Evolutionary conservation across 1,140 invertebrate species (phyloP), one percentile per base, ranked within the genome.

Genomic region (Trissolcus basalis): DNA sequence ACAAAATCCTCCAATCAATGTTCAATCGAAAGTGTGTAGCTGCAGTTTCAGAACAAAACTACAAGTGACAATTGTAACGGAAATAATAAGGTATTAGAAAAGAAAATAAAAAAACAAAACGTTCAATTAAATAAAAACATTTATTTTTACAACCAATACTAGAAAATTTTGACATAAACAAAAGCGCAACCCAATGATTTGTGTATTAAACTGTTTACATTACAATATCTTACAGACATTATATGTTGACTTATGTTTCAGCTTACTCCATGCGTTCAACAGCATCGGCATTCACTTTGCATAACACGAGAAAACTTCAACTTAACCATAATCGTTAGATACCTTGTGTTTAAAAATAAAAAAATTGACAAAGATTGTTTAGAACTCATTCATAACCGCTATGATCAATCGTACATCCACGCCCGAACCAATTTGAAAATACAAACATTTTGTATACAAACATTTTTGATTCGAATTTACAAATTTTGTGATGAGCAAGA

Each of bases 11-110:
- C 6, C 88, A 91, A 45, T 94, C 96, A 8, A 91, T 94, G 70
- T 86, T 99, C 33, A 94, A 97, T 64, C 97, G 97, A 85, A 99
- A 99, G 90, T 99, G 97, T 79, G 93, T 67, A 47, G 14, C 51
- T 14, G n/a, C 70, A 7, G 70, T 73, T 5, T 14, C 99, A 16
- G 95, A 97, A 64, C 97, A 97, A 85, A 99, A 99, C 90, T 99
- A 97, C 78, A 93, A 90, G 88, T 88, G 95, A 11, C 93, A 96
- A n/a, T 84, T 96, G 95, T 83, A 97, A 96, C 76, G 78, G 98
- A 39, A 91, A 94, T 73, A 96, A 97, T 88, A 93, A 93, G 87
- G 96, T 47, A 48, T n/a, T n/a, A n/a, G n/a, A n/a, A n/a, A n/a
- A n/a, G n/a, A n/a, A n/a, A n/a, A n/a, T n/a, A n/a, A n/a, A n/a